Evolutionary conservation across 2,888 invertebrate species (phyloP).

Genomic region (Cheilosia scutellata): DNA sequence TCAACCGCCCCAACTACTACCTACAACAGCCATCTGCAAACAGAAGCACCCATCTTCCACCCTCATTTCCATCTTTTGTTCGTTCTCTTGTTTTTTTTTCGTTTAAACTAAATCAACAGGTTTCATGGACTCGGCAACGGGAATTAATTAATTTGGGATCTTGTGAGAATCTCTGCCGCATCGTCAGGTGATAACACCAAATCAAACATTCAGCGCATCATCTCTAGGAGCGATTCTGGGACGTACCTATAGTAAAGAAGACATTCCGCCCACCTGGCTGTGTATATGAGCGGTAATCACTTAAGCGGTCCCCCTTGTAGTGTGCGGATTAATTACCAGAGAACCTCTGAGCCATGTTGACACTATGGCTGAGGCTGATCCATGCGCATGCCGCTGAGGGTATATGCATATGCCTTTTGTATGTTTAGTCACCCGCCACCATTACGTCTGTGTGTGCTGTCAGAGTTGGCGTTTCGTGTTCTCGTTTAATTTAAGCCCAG

Average conservation of each 20-base stretch:
- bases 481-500: slow-evolving; percentile 59
- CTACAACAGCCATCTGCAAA: slow-evolving; percentile 54
- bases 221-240: slow-evolving; percentile 6
- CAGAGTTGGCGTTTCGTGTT: slow-evolving; percentile 71
- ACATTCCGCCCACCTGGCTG: slow-evolving; percentile 66
- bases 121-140: slow-evolving; percentile 29
- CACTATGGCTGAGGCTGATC: slow-evolving; percentile 52
- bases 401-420: slow-evolving; percentile 19
- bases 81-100: slow-evolving; percentile 7
- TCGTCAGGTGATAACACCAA: slow-evolving; percentile 63
- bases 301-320: slow-evolving; percentile 54
- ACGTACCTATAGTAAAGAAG: slow-evolving; percentile 29
- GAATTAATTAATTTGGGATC: slow-evolving; percentile 61
- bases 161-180: slow-evolving; percentile 34
- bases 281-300: slow-evolving; percentile 41
- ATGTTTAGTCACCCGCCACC: slow-evolving; percentile 63
- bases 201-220: slow-evolving; percentile 48
- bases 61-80: slow-evolving; percentile 40
- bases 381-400: slow-evolving; percentile 20
- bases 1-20: slow-evolving; percentile 42
- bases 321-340: slow-evolving; percentile 67
- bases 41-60: slow-evolving; percentile 60
- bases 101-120: slow-evolving; percentile 61
- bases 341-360: slow-evolving; percentile 65
- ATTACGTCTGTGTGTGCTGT: slow-evolving; percentile 35